Percentiles rank a stretch among this genome's conserved stretches.
Conservation (phyloP, 2,113 vertebrate species). For the Eretmochelys imbricata region DNA sequence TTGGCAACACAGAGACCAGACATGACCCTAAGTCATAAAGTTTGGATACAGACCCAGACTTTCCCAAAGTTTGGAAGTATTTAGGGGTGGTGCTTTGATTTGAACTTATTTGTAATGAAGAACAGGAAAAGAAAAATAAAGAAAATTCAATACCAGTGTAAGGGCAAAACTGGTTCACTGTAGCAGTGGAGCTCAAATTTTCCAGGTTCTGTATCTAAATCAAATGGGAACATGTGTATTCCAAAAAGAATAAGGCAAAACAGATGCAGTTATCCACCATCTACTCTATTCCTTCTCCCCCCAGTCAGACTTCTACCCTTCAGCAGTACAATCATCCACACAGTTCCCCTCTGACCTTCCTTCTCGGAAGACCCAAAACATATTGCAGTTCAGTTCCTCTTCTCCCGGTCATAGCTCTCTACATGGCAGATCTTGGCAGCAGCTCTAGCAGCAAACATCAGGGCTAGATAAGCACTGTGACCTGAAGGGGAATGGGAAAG, state of each 20-base stretch:
- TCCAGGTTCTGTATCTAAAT: not conserved
- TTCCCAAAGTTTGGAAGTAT: too few relatives aligned
- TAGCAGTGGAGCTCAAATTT: not conserved
- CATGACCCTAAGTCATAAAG: too few relatives aligned
- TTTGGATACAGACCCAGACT: too few relatives aligned
- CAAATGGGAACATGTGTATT: not conserved
- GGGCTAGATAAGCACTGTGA: fast-evolving
- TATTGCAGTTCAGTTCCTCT: fast-evolving
- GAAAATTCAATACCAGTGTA: not conserved
- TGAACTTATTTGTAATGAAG: not conserved
- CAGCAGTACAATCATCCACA: not conserved
- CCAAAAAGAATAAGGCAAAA: not conserved
- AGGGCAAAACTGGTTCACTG: not conserved
- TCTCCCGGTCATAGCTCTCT: not conserved
- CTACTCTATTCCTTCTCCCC: not conserved
- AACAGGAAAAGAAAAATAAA: not conserved
- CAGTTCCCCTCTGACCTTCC: not conserved
- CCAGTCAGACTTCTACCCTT: not conserved
- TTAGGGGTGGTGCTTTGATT: not conserved
- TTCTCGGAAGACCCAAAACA: not conserved
- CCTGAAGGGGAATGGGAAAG: not conserved
- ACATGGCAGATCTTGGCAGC: fast-evolving
- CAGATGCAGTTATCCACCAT: not conserved
- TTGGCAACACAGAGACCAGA: too few relatives aligned
- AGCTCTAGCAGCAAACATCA: not conserved